Evolutionary conservation across 2,113 vertebrate species (phyloP), one percentile per base, ranked within the genome.

Genomic region (Micronycteris hirsuta): DNA sequence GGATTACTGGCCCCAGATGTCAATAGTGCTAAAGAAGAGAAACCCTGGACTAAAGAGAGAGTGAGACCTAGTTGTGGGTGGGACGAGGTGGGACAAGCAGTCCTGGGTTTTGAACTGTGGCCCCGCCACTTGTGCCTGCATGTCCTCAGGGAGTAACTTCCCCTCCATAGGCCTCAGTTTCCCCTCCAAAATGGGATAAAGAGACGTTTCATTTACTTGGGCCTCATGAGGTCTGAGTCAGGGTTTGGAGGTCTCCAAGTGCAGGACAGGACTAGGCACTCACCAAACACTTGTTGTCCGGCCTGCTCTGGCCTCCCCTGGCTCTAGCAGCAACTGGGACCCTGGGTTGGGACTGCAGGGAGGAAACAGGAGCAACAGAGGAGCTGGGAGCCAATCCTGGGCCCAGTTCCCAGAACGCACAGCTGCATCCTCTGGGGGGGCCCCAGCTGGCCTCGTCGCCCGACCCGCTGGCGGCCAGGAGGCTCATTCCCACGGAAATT

Each of bases 391-490:
- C 68, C 13, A 22, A 54, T 83, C 49, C 84, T 7, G 54, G 90
- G 93, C 71, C 81, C 43, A 0, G 90, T 95, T 97, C 95, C 94
- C 96, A 96, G 94, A 93, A 74, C 68, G 36, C 87, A 67, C 95
- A 96, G 95, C 94, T 92, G 96, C 95, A 74, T 91, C 94, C 95
- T 96, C 63, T 19, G 16, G 28, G 5, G 54, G 54, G n/a, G 20
- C 3, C 76, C 68, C 96, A 77, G 92, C 94, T 90, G 85, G 49
- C 80, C 82, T 41, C 11, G 49, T 61, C 28, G n/a, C 49, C 82
- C 71, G 20, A 20, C 52, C 78, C 36, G 20, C 83, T 11, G 70
- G 56, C 19, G 13, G 68, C 70, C 61, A 26, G 49, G 12, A 56
- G 43, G 47, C 41, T 58, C 45, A 31, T 86, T 94, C 95, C 89